A percentile compares a stretch with the other conserved stretches of the same genome.
Evolutionary conservation across 2,113 vertebrate genomes (phyloP).

Genomic region (Aleadryas rufinucha): DNA sequence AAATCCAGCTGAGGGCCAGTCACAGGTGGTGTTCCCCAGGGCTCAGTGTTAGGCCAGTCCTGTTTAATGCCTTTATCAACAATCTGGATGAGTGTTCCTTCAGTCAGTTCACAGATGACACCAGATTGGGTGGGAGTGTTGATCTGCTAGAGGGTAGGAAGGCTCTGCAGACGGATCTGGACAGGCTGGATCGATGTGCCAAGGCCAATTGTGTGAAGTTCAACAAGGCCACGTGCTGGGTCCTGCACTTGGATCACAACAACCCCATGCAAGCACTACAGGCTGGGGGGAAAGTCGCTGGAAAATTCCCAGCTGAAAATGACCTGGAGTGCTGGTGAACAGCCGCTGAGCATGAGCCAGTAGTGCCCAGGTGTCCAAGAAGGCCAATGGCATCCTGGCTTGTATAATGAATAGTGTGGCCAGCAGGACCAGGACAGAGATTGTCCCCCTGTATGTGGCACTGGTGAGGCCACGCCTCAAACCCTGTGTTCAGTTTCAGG

Average conservation of each 20-base stretch:
- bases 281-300: background rate
- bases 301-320: background rate
- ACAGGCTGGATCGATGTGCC: background rate
- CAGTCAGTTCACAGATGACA: background rate
- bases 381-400: background rate
- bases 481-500: background rate
- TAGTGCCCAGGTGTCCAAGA: background rate
- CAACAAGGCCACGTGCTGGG: background rate
- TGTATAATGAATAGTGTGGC: background rate
- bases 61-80: background rate
- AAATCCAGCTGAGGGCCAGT: background rate
- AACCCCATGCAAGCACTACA: too few species aligned
- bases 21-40: background rate
- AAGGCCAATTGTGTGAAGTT: background rate
- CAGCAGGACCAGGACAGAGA: background rate
- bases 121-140: background rate
- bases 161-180: background rate
- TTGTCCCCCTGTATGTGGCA: background rate
- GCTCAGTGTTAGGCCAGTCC: background rate
- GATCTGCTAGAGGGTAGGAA: background rate
- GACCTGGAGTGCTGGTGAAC: too few species aligned
- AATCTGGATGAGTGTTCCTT: background rate
- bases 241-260: background rate
- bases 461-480: rapidly evolving
- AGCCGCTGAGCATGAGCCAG: background rate